Percentiles rank a stretch among this genome's conserved stretches.
Evolutionary conservation across 1,140 invertebrate species (phyloP).

Genomic region (Magallana gigas): DNA sequence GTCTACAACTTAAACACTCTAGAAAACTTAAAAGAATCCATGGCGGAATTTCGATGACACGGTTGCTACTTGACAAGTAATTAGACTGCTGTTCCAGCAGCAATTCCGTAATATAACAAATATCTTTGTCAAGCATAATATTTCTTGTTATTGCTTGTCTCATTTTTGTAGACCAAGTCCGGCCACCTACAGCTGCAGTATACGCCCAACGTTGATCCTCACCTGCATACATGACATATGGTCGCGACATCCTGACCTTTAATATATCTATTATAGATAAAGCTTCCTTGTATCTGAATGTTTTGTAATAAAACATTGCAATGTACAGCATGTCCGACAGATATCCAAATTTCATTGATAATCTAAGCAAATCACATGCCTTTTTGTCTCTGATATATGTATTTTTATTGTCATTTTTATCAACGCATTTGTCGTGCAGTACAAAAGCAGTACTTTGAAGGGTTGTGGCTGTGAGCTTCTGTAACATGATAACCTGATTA

Average conservation of each 20-base stretch:
- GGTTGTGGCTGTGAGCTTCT: background rate
- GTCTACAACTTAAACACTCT: background rate
- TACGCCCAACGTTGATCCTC: background rate
- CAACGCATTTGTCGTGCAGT: background rate
- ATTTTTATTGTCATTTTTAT: background rate
- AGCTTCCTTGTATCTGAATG: slow-evolving; percentile 3
- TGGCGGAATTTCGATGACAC: too few relatives aligned
- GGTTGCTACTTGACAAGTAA: background rate
- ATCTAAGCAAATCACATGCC: background rate
- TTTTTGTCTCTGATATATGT: background rate
- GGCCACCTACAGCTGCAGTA: background rate
- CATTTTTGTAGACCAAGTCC: background rate
- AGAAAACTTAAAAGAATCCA: background rate
- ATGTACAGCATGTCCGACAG: background rate
- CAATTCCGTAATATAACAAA: too few relatives aligned
- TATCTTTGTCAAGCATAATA: background rate
- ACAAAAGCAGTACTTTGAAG: background rate
- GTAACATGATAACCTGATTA: slow-evolving; percentile 23
- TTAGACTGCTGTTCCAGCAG: background rate
- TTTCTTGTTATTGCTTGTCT: background rate
- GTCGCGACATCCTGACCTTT: background rate
- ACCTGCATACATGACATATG: too few relatives aligned
- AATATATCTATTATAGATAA: background rate
- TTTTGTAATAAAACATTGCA: slow-evolving; percentile 1
- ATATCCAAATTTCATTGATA: background rate